Percentiles rank a stretch among this genome's conserved stretches.
Evolutionary conservation across 2,797 vertebrate species (phyloP).

Genomic region (Esox masquinongy): DNA sequence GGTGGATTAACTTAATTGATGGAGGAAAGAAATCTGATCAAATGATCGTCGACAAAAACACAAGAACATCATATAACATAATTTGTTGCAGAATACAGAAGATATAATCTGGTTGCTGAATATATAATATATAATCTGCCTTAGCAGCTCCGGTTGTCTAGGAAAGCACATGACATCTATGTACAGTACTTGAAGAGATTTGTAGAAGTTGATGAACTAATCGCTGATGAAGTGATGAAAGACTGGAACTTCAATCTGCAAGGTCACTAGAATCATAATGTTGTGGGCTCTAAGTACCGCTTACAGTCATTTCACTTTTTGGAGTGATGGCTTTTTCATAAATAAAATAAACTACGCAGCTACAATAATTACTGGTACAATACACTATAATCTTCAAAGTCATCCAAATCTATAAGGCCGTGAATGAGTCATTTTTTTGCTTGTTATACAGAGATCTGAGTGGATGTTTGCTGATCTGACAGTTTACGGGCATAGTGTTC

Average conservation of each 20-base stretch:
- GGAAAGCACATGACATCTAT: slow-evolving; percentile 73
- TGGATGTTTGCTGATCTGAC: slow-evolving; percentile 75
- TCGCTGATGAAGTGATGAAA: slow-evolving; percentile 73
- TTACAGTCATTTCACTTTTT: slow-evolving; percentile 72
- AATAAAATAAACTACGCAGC: slow-evolving; percentile 80
- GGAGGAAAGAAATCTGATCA: background rate
- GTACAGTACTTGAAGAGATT: slow-evolving; percentile 75
- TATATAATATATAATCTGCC: slow-evolving; percentile 65
- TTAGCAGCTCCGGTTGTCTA: slow-evolving; percentile 61
- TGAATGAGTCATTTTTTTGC: slow-evolving; percentile 68
- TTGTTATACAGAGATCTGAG: slow-evolving; percentile 73
- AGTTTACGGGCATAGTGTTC: background rate
- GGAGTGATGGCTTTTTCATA: slow-evolving; percentile 84
- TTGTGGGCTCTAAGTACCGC: slow-evolving; percentile 78
- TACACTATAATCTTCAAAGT: slow-evolving; percentile 76
- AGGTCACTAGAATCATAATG: slow-evolving; percentile 69
- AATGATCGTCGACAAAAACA: background rate
- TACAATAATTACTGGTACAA: slow-evolving; percentile 76
- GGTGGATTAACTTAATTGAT: background rate
- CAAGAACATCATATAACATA: background rate
- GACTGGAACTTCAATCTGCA: slow-evolving; percentile 88
- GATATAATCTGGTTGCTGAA: slow-evolving; percentile 66
- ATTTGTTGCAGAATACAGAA: slow-evolving; percentile 66
- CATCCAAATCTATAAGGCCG: slow-evolving; percentile 83
- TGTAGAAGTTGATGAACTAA: slow-evolving; percentile 46